phyloP scores from a whole-genome alignment of 1,140 invertebrate species.

The Atta cephalotes region DNA sequence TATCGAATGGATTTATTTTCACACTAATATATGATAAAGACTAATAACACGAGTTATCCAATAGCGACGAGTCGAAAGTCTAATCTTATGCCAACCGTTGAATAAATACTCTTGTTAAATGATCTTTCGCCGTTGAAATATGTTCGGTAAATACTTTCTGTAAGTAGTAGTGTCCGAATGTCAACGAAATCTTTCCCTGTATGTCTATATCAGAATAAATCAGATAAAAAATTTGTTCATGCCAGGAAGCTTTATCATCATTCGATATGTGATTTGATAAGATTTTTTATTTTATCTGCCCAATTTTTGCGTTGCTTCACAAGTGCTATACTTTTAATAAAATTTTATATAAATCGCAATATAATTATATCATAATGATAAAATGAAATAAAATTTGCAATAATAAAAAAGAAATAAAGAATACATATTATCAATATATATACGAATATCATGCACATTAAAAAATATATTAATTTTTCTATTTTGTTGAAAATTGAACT shows the following conservation, averaged over 20 bases:
- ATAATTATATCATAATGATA: background rate
- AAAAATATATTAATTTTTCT: constrained; percentile 4
- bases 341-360: background rate
- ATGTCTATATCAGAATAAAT: background rate
- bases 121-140: constrained; percentile 28
- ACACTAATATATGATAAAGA: constrained; percentile 19
- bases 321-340: background rate
- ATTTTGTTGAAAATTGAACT: background rate
- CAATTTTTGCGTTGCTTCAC: background rate
- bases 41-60: constrained; percentile 4
- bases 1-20: constrained; percentile 20
- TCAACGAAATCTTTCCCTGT: background rate
- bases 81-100: constrained; percentile 26
- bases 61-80: constrained; percentile 38
- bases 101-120: constrained; percentile 28
- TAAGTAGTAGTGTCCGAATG: background rate
- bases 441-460: background rate
- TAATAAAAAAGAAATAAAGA: constrained; percentile 6
- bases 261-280: background rate
- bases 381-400: background rate
- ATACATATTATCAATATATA: background rate
- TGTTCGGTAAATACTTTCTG: constrained; percentile 16
- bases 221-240: background rate
- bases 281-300: constrained; percentile 30
- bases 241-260: background rate